Base-by-base conservation (phyloP, 2,113 vertebrate species). In the Macheiramphus alcinus region DNA sequence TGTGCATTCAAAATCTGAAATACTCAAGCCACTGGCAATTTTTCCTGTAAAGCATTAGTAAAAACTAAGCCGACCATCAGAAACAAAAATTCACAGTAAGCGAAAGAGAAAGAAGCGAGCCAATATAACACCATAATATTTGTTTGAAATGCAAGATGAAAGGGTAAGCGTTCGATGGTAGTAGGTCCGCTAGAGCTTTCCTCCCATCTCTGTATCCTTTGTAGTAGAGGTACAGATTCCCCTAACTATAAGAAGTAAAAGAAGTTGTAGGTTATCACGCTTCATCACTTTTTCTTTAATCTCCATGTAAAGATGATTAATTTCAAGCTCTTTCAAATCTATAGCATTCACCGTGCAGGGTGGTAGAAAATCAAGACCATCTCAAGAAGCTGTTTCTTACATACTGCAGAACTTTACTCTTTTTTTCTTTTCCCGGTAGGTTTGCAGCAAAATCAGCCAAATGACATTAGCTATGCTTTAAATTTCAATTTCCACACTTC, bases 401-500 rank as follows among this genome's bases (percentile, higher is more conserved):
- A 32, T 19, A 62, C n/a, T 80, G 80, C 42, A 75, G 53, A 96
- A 90, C 53, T 94, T 92, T 4, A 17, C 13, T 75, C 7, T 62
- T 42, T 40, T 29, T 59, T 6, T 8, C 5, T 61, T 40, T 48
- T 16, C 43, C 42, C 1, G 3, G 58, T 43, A 85, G 78, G 91
- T 94, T 94, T 93, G 31, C 70, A 45, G 93, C 50, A 63, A 93
- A 95, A 97, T 96, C 91, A 95, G 78, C 86, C 86, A 96, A 97
- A 97, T 95, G 48, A 95, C 80, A 96, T 97, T 97, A 97, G 97
- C 81, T 76, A 91, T 93, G 95, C 94, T 93, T 91, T 93, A 95
- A 97, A 97, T 95, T 95, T 55, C 91, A 73, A 91, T 97, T 97
- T 97, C 78, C 95, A 97, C 91, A 95, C 86, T 95, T 13, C 89